Conservation (phyloP, 1,140 invertebrate genomes). For the Scaptomyza hsui region DNA sequence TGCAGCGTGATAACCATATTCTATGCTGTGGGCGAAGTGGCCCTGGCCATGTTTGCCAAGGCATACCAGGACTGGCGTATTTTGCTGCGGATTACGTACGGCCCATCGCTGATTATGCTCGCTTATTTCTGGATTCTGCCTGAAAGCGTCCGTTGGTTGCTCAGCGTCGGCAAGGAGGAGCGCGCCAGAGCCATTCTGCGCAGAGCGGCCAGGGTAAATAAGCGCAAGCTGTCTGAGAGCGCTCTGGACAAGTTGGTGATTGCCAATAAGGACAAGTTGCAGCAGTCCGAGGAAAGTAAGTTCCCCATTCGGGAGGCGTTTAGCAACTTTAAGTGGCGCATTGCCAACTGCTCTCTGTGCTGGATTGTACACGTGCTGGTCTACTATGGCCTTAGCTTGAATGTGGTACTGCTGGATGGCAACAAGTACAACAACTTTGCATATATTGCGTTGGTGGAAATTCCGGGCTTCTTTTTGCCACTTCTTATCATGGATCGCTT, state of each 20-base stretch:
- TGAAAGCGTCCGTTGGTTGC: conserved; percentile 90
- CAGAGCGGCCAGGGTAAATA: conserved; percentile 89
- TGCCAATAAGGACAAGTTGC: conserved; percentile 76
- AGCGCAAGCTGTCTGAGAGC: conserved; percentile 85
- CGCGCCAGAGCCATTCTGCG: conserved; percentile 86
- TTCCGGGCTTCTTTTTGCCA: conserved; percentile 89
- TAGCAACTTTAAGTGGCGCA: conserved; percentile 86
- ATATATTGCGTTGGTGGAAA: conserved; percentile 88
- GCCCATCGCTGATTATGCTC: conserved; percentile 87
- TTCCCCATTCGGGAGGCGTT: conserved; percentile 85
- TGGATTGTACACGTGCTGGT: conserved; percentile 90
- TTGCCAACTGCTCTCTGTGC: conserved; percentile 88
- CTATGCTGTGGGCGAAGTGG: conserved; percentile 89
- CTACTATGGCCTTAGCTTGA: conserved; percentile 92
- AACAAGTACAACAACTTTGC: conserved; percentile 90
- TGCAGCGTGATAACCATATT: conserved; percentile 89
- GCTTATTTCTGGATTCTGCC: conserved; percentile 86
- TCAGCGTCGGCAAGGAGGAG: conserved; percentile 88
- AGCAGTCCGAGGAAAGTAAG: conserved; percentile 77
- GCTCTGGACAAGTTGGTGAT: conserved; percentile 84
- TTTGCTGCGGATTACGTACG: conserved; percentile 88
- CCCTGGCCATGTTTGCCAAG: conserved; percentile 88
- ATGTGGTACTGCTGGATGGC: conserved; percentile 90
- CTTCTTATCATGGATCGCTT: conserved; percentile 87
- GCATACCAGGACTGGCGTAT: conserved; percentile 89